Conservation (phyloP, 2,888 invertebrate genomes). For the Eupithecia vulgata region DNA sequence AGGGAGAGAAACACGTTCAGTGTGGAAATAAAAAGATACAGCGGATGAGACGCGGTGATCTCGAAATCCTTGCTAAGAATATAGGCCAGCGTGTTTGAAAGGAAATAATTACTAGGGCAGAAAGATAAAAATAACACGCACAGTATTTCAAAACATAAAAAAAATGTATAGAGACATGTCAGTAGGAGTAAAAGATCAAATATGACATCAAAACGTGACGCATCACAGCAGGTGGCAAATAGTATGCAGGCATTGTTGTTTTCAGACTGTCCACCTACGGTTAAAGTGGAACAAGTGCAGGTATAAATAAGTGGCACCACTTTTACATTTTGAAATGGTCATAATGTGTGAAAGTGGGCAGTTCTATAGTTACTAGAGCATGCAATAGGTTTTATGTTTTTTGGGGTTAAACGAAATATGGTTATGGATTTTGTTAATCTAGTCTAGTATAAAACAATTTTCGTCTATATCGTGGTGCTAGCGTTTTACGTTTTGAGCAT, state of each 20-base stretch:
- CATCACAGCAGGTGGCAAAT: constrained; percentile 9
- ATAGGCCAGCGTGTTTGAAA: neutral
- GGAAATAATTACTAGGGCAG: neutral
- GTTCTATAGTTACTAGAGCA: constrained; percentile 73
- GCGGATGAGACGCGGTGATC: constrained; percentile 6
- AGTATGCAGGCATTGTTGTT: constrained; percentile 16
- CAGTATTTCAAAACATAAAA: neutral
- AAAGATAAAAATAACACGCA: neutral
- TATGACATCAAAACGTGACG: constrained; percentile 9
- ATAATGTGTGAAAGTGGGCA: constrained; percentile 65
- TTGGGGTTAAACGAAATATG: constrained; percentile 26
- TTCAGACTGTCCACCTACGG: constrained; percentile 16
- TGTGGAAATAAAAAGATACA: constrained; percentile 1
- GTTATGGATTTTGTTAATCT: constrained; percentile 1
- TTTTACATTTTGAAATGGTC: constrained; percentile 51
- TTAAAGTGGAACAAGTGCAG: constrained; percentile 17
- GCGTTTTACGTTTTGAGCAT: neutral
- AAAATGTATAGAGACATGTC: neutral
- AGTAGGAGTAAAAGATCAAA: constrained; percentile 1
- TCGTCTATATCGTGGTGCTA: neutral
- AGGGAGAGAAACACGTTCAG: neutral
- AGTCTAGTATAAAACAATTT: too few relatives aligned
- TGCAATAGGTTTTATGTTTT: constrained; percentile 46
- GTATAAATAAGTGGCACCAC: constrained; percentile 20
- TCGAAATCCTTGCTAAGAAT: neutral